Evolutionary conservation across 2,113 vertebrate species (phyloP).

Genomic region (Emydocephalus ijimae): DNA sequence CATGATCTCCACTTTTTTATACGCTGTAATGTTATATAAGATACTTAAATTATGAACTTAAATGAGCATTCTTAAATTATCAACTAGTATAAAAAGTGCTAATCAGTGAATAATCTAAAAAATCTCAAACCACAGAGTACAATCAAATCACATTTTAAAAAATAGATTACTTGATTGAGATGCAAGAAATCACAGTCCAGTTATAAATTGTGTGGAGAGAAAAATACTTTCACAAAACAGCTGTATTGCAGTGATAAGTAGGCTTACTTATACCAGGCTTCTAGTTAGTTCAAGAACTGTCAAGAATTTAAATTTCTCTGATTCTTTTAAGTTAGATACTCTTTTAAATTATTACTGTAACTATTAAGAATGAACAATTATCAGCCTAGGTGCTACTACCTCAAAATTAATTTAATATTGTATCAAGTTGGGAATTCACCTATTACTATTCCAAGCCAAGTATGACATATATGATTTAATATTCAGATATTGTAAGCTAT

Average conservation of each 20-base stretch:
- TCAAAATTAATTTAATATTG: slow-evolving; percentile 19
- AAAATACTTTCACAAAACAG: slow-evolving; percentile 45
- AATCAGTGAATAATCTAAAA: slow-evolving; percentile 54
- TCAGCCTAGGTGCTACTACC: not conserved
- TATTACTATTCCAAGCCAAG: slow-evolving; percentile 38
- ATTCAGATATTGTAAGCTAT: slow-evolving; percentile 31
- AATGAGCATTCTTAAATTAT: slow-evolving; percentile 52
- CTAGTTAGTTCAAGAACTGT: slow-evolving; percentile 23
- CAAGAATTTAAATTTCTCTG: slow-evolving; percentile 17
- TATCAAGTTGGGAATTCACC: slow-evolving; percentile 25
- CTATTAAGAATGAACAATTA: slow-evolving; percentile 22
- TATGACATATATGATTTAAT: slow-evolving; percentile 27
- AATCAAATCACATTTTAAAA: slow-evolving; percentile 43
- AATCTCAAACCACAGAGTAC: slow-evolving; percentile 34
- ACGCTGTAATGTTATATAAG: slow-evolving; percentile 45
- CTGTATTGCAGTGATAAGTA: slow-evolving; percentile 47
- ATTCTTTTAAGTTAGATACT: slow-evolving; percentile 14
- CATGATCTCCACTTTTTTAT: slow-evolving; percentile 55
- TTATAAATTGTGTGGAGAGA: not conserved
- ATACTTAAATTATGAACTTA: slow-evolving; percentile 55
- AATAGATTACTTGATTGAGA: slow-evolving; percentile 40
- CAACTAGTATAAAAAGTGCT: slow-evolving; percentile 69
- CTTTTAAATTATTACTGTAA: slow-evolving; percentile 7
- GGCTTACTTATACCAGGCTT: slow-evolving; percentile 53
- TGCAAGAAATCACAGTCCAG: slow-evolving; percentile 30